Conservation (phyloP, 1,140 invertebrate species). For the Varroa destructor region DNA sequence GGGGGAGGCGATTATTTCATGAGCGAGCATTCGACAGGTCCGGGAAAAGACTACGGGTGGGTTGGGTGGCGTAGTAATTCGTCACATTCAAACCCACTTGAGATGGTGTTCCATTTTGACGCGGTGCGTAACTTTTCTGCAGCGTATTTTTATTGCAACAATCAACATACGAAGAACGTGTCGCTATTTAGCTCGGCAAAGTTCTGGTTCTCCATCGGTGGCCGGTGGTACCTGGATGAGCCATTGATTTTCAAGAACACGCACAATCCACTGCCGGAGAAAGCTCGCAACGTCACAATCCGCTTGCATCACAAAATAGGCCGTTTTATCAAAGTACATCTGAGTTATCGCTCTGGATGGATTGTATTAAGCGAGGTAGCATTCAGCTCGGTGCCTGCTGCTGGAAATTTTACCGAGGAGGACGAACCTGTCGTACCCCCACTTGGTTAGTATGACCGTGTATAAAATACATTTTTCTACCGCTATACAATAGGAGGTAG, state of each 20-base stretch:
- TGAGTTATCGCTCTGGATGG: conserved; percentile 69
- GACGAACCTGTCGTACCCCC: conserved; percentile 39
- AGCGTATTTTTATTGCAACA: conserved; percentile 63
- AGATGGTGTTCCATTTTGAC: conserved; percentile 75
- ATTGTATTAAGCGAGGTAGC: conserved; percentile 72
- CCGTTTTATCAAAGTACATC: conserved; percentile 60
- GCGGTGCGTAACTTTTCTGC: conserved; percentile 70
- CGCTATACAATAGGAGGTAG: too few species aligned
- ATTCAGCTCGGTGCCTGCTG: conserved; percentile 48
- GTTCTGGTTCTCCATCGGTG: conserved; percentile 67
- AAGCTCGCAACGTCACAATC: conserved; percentile 64
- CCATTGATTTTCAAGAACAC: conserved; percentile 50
- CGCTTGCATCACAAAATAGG: conserved; percentile 68
- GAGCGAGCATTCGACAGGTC: conserved; percentile 39
- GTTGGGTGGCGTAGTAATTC: conserved; percentile 77
- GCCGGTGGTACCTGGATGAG: conserved; percentile 42
- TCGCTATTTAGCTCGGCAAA: conserved; percentile 63
- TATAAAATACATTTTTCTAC: too few species aligned
- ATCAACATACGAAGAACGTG: conserved; percentile 53
- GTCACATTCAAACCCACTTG: conserved; percentile 36
- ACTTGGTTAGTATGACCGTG: conserved; percentile 30
- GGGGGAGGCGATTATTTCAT: conserved; percentile 63
- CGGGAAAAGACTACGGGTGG: conserved; percentile 57
- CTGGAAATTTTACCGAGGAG: conserved; percentile 52
- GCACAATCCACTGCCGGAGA: conserved; percentile 67